These are phyloP conservation scores for Apamea anceps DNA, from an alignment of 2,888 invertebrate species.

Conservation along the genomic window DNA sequence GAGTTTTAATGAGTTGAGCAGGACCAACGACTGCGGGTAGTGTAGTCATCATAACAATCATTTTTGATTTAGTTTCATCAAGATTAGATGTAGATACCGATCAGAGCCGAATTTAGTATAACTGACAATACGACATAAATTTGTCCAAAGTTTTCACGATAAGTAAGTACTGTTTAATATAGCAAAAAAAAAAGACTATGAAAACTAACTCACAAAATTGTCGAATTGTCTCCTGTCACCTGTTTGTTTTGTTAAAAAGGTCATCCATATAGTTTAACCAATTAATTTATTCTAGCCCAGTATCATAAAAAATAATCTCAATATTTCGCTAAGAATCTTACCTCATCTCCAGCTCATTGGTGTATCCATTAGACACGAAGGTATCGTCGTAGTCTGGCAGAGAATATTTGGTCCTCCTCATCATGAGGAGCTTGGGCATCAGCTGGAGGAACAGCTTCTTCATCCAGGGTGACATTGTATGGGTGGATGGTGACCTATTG, in stretches of 20 bases:
- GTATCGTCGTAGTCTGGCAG: slow-evolving; percentile 95
- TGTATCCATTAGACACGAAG: slow-evolving; percentile 94
- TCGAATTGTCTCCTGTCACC: not conserved
- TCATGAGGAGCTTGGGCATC: slow-evolving; percentile 97
- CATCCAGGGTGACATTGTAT: slow-evolving; percentile 98
- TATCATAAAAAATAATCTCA: not conserved
- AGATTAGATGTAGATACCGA: not conserved
- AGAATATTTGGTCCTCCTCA: slow-evolving; percentile 96
- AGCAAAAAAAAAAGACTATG: not conserved
- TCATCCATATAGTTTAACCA: not conserved
- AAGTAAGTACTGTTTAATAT: not conserved
- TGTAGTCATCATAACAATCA: no score
- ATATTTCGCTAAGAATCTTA: slow-evolving; percentile 73
- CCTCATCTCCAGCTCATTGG: slow-evolving; percentile 96
- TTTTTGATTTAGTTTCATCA: not conserved
- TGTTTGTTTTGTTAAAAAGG: not conserved
- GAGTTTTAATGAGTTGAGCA: no score
- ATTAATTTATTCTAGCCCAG: not conserved
- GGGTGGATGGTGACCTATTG: slow-evolving; percentile 96
- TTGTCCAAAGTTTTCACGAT: not conserved
- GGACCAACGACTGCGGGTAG: no score
- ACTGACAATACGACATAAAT: not conserved
- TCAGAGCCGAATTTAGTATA: not conserved
- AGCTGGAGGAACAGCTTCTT: slow-evolving; percentile 97
- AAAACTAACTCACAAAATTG: not conserved